Evolutionary conservation across 2,797 vertebrate genomes (phyloP).

Genomic region (Calcarius lapponicus): DNA sequence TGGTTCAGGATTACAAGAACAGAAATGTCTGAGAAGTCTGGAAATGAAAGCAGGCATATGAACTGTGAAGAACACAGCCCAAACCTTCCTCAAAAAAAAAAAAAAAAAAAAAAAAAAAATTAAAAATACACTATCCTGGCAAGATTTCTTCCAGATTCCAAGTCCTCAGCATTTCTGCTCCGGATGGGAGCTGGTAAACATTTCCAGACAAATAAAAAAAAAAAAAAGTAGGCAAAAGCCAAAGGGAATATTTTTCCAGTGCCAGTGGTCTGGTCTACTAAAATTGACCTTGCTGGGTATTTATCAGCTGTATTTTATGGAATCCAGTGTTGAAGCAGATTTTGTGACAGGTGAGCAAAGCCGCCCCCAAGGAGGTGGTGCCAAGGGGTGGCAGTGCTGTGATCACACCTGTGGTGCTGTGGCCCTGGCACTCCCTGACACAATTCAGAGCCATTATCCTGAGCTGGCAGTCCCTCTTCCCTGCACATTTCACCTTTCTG

Average conservation of each 20-base stretch:
- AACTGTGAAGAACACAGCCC: constrained; percentile 38
- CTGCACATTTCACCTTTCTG: not conserved
- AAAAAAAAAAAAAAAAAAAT: not conserved
- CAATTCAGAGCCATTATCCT: not conserved
- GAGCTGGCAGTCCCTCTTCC: not conserved
- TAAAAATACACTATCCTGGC: not conserved
- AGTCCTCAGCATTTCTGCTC: not conserved
- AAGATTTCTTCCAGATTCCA: not conserved
- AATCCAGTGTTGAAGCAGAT: not conserved
- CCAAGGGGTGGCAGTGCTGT: not conserved
- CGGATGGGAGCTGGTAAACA: constrained; percentile 2
- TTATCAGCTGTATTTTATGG: not conserved
- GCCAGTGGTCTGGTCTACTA: not conserved
- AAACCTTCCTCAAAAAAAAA: not conserved
- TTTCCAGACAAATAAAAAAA: not conserved
- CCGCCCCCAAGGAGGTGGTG: not conserved
- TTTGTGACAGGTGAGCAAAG: constrained; percentile 4
- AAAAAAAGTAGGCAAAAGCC: not conserved
- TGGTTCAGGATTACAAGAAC: constrained; percentile 19
- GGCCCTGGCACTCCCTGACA: not conserved
- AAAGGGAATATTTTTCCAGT: not conserved
- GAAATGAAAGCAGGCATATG: constrained; percentile 32
- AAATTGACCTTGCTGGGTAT: not conserved
- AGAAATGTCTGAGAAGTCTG: constrained; percentile 20
- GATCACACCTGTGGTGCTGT: not conserved